phyloP scores from a whole-genome alignment of 2,113 vertebrate species.

The Mustela nigripes region DNA sequence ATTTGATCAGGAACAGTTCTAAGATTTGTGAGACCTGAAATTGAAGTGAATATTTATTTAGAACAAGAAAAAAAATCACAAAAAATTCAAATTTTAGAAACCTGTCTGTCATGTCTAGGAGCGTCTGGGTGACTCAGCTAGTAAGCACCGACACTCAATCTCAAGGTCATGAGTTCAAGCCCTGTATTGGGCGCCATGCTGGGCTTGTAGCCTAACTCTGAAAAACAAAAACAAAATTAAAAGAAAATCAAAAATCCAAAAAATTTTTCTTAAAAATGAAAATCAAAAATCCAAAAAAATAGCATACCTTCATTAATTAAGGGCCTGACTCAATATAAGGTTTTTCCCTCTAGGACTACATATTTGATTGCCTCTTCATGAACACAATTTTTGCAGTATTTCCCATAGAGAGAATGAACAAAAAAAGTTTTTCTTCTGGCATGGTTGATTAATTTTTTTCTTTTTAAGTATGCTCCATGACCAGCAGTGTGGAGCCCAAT shows the following conservation, averaged over 20 bases:
- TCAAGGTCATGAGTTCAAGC: neutral
- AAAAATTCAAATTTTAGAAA: conserved; percentile 4
- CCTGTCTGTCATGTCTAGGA: neutral
- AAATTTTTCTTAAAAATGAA: neutral
- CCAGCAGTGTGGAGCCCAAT: neutral
- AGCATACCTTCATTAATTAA: conserved; percentile 1
- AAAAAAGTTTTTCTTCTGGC: conserved; percentile 6
- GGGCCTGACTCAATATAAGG: neutral
- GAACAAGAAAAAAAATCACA: neutral
- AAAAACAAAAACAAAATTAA: neutral
- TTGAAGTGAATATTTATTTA: conserved; percentile 19
- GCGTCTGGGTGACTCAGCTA: neutral
- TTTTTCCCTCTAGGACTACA: neutral
- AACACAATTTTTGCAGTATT: neutral
- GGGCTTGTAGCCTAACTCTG: neutral
- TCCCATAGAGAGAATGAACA: neutral
- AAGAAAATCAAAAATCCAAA: neutral
- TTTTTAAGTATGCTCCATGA: neutral
- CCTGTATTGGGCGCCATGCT: neutral
- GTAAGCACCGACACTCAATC: neutral
- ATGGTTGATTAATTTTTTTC: neutral
- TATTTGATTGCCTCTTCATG: conserved; percentile 19
- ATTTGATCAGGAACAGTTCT: neutral
- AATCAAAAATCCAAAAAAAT: neutral
- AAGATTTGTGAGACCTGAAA: conserved; percentile 10